These are phyloP conservation scores for Eurystomus glaucurus DNA, from an alignment of 2,797 vertebrate species.

Conservation along the genomic window DNA sequence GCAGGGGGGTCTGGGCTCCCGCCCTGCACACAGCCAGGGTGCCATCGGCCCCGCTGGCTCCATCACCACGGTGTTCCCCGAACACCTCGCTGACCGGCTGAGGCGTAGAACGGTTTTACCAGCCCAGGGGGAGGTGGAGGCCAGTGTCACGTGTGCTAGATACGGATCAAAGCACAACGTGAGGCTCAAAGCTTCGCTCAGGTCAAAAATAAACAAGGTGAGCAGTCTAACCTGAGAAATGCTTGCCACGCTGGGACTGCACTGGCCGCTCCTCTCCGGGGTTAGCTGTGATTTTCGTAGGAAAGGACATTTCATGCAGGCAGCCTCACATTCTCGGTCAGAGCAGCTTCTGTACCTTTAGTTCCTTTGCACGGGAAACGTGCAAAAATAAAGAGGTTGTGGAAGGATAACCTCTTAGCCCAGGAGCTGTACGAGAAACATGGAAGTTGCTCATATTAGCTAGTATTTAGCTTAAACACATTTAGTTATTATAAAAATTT, in stretches of 20 bases:
- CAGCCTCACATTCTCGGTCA: neutral
- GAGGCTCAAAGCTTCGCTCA: neutral
- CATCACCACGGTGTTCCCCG: neutral
- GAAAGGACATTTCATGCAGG: neutral
- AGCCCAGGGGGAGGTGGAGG: accelerated
- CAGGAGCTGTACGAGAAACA: accelerated
- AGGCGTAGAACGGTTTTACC: neutral
- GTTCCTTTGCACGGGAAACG: neutral
- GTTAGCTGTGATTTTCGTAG: neutral
- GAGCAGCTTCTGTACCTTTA: neutral
- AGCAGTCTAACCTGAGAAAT: neutral
- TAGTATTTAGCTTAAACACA: constrained; percentile 7
- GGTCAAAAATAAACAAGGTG: neutral
- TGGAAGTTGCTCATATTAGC: neutral
- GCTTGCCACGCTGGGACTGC: accelerated
- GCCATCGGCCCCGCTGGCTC: constrained; percentile 48
- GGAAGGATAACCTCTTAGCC: neutral
- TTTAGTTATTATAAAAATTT: constrained; percentile 40
- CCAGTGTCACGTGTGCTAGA: accelerated
- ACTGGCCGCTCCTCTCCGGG: accelerated
- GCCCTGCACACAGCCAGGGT: neutral
- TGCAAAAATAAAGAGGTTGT: neutral
- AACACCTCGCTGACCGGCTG: accelerated
- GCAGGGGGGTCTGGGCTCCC: neutral
- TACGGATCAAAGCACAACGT: neutral